Base-by-base conservation (phyloP, 2,113 vertebrate genomes). In the Cettia cetti region DNA sequence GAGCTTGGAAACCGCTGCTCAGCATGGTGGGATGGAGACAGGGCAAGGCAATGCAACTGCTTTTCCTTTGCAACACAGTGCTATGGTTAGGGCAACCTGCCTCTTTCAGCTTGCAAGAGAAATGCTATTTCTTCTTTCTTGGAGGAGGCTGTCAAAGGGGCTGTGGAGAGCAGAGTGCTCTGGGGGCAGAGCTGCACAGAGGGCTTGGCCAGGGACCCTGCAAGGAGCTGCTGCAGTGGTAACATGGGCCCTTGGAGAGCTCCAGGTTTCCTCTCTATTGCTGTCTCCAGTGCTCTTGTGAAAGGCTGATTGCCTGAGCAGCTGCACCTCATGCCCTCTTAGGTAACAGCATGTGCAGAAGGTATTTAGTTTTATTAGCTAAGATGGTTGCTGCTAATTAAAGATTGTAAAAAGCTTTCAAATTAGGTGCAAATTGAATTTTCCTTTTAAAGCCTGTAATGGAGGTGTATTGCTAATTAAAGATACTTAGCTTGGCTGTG, bases 311-410 rank as follows among this genome's bases (percentile, higher is more conserved):
- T 27, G 19, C 0, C 0, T 16, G 47, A 65, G 49, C 76, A 80
- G 65, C 66, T 92, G 70, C 21, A 23, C 31, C 28, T 93, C 13
- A 5, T 28, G 54, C 44, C 74, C 42, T 87, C 45, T 74, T 39
- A 39, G 50, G 70, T 40, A 91, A 71, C 14, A 91, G 35, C 47
- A 24, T 57, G 37, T n/a, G 54, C 68, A 88, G n/a, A 78, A 71
- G 44, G 31, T 56, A 87, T 65, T 85, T 42, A 26, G 27, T 78
- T 91, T 89, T 76, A 70, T 82, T 95, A 91, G 57, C 40, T 53
- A 18, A 63, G 44, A 65, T 87, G 82, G 89, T 45, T 87, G 78
- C 37, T 91, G 20, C 87, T 95, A 87, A 92, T 95, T 89, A 95
- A 91, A 27, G 39, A 78, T 52, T 45, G 61, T 85, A 65, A 75